Evolutionary conservation across 2,888 invertebrate species (phyloP).

Genomic region (Glomeris marginata): DNA sequence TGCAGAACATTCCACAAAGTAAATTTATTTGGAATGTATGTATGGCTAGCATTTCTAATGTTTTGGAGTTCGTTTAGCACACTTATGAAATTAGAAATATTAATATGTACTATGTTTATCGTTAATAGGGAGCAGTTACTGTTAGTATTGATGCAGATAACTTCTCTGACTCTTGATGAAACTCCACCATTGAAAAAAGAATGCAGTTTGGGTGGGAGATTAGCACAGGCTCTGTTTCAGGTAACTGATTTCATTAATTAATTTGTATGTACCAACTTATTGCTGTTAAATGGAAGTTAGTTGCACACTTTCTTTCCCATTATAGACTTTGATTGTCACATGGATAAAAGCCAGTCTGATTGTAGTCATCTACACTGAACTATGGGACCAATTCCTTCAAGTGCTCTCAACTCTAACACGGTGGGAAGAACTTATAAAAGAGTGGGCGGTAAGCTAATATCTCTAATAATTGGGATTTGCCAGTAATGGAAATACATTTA

Average conservation of each 20-base stretch:
- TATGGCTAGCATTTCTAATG: no score
- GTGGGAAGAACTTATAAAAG: slow-evolving; percentile 86
- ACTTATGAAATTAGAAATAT: neutral
- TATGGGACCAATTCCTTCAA: slow-evolving; percentile 87
- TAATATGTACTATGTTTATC: slow-evolving; percentile 7
- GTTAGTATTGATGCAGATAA: slow-evolving; percentile 74
- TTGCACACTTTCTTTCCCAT: slow-evolving; percentile 24
- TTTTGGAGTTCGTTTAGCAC: no score
- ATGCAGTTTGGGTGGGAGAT: slow-evolving; percentile 35
- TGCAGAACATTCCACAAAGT: no score
- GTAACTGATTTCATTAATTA: slow-evolving; percentile 22
- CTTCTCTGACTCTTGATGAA: slow-evolving; percentile 64
- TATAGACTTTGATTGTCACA: slow-evolving; percentile 88
- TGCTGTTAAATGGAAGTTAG: slow-evolving; percentile 2
- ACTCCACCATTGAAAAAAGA: slow-evolving; percentile 59
- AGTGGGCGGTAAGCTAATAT: slow-evolving; percentile 66
- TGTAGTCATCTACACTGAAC: slow-evolving; percentile 67
- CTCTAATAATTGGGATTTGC: neutral
- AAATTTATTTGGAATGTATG: no score
- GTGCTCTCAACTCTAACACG: slow-evolving; percentile 75
- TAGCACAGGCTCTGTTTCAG: slow-evolving; percentile 34
- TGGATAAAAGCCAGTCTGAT: slow-evolving; percentile 97
- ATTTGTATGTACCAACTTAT: no score
- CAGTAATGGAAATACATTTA: neutral
- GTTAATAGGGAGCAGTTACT: slow-evolving; percentile 64